These are phyloP conservation scores for Popillia japonica DNA, from an alignment of 1,140 invertebrate genomes.

Conservation along the genomic window DNA sequence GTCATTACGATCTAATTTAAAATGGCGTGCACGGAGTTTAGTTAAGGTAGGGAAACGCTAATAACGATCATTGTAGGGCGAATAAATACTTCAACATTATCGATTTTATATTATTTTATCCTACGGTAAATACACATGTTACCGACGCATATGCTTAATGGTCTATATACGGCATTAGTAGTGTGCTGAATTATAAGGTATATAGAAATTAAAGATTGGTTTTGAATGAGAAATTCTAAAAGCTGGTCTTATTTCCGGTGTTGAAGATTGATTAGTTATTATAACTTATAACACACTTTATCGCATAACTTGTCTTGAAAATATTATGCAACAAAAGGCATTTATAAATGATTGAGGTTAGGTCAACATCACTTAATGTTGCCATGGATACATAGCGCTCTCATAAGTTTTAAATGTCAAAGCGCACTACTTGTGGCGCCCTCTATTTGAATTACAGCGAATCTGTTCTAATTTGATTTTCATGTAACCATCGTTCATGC, in stretches of 20 bases:
- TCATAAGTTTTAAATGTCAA: too few relatives aligned
- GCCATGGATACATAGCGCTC: too few relatives aligned
- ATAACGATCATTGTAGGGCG: slow-evolving; percentile 17
- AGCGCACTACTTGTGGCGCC: too few relatives aligned
- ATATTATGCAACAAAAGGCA: too few relatives aligned
- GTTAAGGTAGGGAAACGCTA: not conserved
- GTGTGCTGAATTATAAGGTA: not conserved
- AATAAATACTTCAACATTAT: slow-evolving; percentile 30
- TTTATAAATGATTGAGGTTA: too few relatives aligned
- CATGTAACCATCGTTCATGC: too few relatives aligned
- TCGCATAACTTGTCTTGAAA: too few relatives aligned
- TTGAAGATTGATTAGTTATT: not conserved
- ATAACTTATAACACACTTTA: too few relatives aligned
- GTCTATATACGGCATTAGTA: not conserved
- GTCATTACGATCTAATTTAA: slow-evolving; percentile 29
- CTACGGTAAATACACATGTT: not conserved
- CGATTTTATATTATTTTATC: slow-evolving; percentile 2
- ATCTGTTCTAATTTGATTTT: too few relatives aligned
- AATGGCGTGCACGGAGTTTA: slow-evolving; percentile 21
- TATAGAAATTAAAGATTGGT: not conserved
- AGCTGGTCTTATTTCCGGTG: not conserved
- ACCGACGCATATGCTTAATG: not conserved
- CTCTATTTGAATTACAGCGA: too few relatives aligned
- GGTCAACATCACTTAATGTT: too few relatives aligned
- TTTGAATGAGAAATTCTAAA: not conserved